A percentile compares a stretch with the other conserved stretches of the same genome.
Conservation (phyloP, 53 echinoderm and acorn worm genomes). For the Holothuria scabra region DNA sequence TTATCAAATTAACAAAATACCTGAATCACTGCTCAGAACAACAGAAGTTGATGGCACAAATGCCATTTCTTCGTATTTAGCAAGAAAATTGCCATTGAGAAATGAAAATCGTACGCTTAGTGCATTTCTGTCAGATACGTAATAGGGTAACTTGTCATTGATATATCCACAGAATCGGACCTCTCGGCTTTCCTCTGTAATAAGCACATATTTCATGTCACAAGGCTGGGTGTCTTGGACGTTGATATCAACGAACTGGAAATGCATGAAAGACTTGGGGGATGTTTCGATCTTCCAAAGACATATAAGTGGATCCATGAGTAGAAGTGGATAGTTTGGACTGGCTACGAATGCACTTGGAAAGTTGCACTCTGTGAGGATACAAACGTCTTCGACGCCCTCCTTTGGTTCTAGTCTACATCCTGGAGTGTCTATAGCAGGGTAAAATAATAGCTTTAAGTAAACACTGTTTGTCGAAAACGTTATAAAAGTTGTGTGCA, state of each 20-base stretch:
- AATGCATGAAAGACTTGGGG: background rate
- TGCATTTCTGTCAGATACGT: background rate
- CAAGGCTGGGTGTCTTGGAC: background rate
- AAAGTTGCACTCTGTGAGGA: background rate
- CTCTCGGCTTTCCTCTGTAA: background rate
- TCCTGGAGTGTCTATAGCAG: background rate
- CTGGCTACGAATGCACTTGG: background rate
- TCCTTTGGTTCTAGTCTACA: background rate
- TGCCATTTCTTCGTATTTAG: background rate
- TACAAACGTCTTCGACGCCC: background rate
- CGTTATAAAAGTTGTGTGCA: too few species aligned
- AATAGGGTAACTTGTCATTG: background rate
- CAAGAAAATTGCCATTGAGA: background rate
- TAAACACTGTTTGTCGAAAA: too few species aligned
- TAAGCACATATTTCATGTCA: background rate
- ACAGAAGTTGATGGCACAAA: background rate
- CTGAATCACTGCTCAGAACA: background rate
- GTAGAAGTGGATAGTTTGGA: background rate
- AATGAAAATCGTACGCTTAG: background rate
- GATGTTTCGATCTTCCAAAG: background rate
- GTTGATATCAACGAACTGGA: background rate
- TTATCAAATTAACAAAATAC: background rate
- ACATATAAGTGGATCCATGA: background rate
- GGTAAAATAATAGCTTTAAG: too few species aligned
- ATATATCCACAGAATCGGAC: background rate